These are phyloP conservation scores for Hypsopygia costalis DNA, from an alignment of 2,888 invertebrate genomes.

Conservation along the genomic window DNA sequence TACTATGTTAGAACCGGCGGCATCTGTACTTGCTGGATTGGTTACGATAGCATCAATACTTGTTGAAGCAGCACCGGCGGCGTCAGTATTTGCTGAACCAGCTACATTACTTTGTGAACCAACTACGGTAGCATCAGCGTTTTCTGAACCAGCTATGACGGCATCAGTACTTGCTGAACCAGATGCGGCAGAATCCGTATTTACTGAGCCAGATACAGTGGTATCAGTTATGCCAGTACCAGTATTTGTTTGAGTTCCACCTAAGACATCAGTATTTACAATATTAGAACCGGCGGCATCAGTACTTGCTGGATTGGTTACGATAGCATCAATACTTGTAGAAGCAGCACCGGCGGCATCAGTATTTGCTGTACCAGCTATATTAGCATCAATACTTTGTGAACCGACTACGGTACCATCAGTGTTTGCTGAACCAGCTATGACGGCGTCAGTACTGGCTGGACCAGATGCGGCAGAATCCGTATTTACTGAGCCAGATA, in stretches of 20 bases:
- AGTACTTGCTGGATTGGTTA: not conserved
- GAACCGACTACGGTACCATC: not conserved
- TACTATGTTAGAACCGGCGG: too few relatives aligned
- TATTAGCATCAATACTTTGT: not conserved
- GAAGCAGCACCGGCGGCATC: not conserved
- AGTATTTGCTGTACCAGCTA: not conserved
- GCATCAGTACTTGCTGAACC: too few relatives aligned
- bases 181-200: not conserved
- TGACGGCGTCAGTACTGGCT: conserved; percentile 2
- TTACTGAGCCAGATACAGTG: not conserved
- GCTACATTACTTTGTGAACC: not conserved
- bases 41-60: not conserved
- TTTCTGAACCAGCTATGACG: too few relatives aligned
- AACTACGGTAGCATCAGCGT: not conserved
- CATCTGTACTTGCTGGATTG: conserved; percentile 3
- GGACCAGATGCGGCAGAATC: not conserved
- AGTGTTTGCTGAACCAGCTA: not conserved
- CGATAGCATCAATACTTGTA: not conserved
- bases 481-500: not conserved
- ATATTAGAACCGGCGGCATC: not conserved
- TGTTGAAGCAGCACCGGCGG: not conserved
- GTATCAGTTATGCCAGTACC: not conserved
- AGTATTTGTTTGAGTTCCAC: too few relatives aligned
- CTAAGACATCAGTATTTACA: too few relatives aligned
- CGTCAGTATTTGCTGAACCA: not conserved